Evolutionary conservation across 2,797 vertebrate species (phyloP).

Genomic region (Fundulus diaphanus): DNA sequence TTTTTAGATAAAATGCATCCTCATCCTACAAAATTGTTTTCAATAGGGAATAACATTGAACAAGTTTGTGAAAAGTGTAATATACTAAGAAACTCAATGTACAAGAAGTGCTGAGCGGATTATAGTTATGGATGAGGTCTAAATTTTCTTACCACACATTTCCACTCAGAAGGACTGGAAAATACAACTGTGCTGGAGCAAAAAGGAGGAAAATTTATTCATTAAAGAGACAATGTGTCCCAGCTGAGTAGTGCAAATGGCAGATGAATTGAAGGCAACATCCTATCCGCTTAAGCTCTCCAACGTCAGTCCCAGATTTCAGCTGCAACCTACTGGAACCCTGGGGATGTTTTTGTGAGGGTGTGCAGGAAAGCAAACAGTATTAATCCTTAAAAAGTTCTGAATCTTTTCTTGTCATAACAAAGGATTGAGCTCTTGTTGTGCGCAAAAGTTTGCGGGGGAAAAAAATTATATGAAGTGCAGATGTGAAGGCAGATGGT

Average conservation of each 20-base stretch:
- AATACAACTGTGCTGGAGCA: conserved; percentile 42
- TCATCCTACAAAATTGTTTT: background rate
- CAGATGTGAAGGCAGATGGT: conserved; percentile 81
- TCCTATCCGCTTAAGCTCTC: conserved; percentile 51
- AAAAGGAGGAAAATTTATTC: conserved; percentile 43
- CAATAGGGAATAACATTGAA: conserved; percentile 17
- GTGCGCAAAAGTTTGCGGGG: conserved; percentile 73
- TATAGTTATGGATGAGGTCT: conserved; percentile 22
- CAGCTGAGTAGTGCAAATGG: conserved; percentile 72
- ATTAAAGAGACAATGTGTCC: conserved; percentile 63
- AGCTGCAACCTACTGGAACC: conserved; percentile 65
- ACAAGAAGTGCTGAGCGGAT: conserved; percentile 31
- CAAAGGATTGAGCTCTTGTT: conserved; percentile 79
- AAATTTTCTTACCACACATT: conserved; percentile 30
- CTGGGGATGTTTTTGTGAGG: conserved; percentile 74
- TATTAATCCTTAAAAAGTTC: conserved; percentile 82
- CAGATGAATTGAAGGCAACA: conserved; percentile 77
- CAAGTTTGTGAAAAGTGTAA: background rate
- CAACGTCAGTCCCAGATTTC: conserved; percentile 70
- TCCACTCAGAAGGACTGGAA: conserved; percentile 42
- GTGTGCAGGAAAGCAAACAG: conserved; percentile 79
- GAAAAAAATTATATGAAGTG: conserved; percentile 78
- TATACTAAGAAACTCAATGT: conserved; percentile 5
- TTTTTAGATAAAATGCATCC: background rate
- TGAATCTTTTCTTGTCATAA: conserved; percentile 83